phyloP scores from a whole-genome alignment of 2,113 vertebrate species.

The Poeciliopsis turrubarensis region DNA sequence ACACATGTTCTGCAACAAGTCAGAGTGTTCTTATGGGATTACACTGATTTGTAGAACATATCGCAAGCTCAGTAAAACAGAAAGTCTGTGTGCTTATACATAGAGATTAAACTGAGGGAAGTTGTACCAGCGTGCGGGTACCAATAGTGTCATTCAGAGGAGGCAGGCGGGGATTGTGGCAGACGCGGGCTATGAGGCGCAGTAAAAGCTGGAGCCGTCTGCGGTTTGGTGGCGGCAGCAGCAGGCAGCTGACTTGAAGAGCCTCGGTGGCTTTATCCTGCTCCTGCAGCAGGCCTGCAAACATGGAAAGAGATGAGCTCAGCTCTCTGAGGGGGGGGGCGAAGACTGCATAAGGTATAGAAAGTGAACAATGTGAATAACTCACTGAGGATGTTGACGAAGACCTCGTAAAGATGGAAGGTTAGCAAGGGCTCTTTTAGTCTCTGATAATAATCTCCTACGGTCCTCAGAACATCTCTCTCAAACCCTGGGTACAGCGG shows the following conservation, averaged over 20 bases:
- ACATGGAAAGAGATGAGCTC: neutral
- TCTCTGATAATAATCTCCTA: slow-evolving; percentile 71
- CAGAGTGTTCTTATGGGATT: neutral
- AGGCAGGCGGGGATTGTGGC: slow-evolving; percentile 65
- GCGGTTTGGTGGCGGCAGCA: slow-evolving; percentile 71
- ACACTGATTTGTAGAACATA: neutral
- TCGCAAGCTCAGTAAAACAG: neutral
- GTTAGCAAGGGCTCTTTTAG: slow-evolving; percentile 72
- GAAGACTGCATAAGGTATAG: neutral
- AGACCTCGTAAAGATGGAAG: slow-evolving; percentile 73
- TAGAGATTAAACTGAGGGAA: neutral
- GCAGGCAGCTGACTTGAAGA: slow-evolving; percentile 67
- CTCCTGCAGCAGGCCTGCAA: slow-evolving; percentile 64
- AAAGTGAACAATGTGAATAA: neutral
- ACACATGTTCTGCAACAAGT: neutral
- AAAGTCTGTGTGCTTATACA: neutral
- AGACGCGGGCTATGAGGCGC: slow-evolving; percentile 71
- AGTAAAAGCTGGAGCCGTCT: slow-evolving; percentile 71
- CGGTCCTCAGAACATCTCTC: slow-evolving; percentile 69
- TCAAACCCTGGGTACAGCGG: slow-evolving; percentile 69
- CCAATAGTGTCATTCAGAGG: slow-evolving; percentile 66
- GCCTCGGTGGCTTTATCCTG: slow-evolving; percentile 60
- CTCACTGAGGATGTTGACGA: slow-evolving; percentile 77
- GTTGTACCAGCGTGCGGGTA: slow-evolving; percentile 69
- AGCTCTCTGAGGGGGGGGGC: slow-evolving; percentile 17